A percentile compares a stretch with the other conserved stretches of the same genome.
Evolutionary conservation across 2,888 invertebrate genomes (phyloP).

Genomic region (Xestia sexstrigata): DNA sequence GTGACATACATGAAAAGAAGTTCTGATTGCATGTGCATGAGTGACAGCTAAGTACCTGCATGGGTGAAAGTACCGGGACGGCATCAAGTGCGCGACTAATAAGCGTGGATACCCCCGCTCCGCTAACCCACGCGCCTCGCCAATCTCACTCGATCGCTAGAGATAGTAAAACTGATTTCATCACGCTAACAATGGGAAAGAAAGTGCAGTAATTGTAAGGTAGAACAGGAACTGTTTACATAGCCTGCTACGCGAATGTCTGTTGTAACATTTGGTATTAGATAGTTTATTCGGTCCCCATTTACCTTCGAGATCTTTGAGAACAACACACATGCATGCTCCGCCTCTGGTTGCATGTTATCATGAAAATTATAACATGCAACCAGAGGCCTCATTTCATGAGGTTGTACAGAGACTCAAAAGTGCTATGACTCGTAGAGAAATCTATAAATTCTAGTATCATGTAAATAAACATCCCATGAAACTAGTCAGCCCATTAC

Average conservation of each 20-base stretch:
- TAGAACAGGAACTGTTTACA: conserved; percentile 80
- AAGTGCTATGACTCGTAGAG: not conserved
- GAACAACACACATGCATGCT: not conserved
- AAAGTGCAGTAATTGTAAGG: conserved; percentile 89
- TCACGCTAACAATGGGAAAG: conserved; percentile 87
- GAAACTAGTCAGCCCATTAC: conserved; percentile 4
- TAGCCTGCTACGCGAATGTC: conserved; percentile 59
- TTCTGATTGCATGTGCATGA: conserved; percentile 80
- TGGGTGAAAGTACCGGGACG: conserved; percentile 86
- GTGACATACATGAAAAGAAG: conserved; percentile 72
- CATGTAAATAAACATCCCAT: not conserved
- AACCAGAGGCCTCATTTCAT: no score
- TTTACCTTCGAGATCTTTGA: not conserved
- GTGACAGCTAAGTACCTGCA: conserved; percentile 80
- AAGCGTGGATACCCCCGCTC: conserved; percentile 67
- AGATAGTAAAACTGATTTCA: conserved; percentile 88
- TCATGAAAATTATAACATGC: no score
- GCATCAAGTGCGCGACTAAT: conserved; percentile 84
- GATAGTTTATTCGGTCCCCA: not conserved
- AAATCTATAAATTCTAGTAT: not conserved
- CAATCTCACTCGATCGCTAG: conserved; percentile 86
- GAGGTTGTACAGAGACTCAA: not conserved
- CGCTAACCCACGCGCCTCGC: conserved; percentile 76
- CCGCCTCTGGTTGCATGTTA: not conserved
- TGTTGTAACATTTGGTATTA: conserved; percentile 10